Evolutionary conservation across 2,888 invertebrate genomes (phyloP).

Genomic region (Macrosiphum euphorbiae): DNA sequence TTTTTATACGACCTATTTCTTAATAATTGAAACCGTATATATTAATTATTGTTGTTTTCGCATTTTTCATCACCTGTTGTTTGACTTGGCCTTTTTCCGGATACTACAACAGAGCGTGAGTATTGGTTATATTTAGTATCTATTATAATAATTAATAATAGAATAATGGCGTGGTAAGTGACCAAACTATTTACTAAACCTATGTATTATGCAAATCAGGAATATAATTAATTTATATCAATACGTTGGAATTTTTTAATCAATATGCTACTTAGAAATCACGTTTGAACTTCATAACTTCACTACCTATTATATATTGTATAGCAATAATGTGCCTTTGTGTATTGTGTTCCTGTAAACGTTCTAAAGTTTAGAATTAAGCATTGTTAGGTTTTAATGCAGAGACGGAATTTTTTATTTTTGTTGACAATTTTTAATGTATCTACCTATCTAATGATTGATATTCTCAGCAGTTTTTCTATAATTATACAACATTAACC

Average conservation of each 20-base stretch:
- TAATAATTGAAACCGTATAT: neutral
- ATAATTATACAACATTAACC: constrained; percentile 41
- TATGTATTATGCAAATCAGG: neutral
- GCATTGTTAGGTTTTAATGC: neutral
- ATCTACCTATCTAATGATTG: constrained; percentile 40
- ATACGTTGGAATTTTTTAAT: neutral
- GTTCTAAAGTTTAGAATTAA: neutral
- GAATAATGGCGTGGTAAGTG: neutral
- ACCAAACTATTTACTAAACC: neutral
- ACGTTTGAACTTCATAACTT: neutral
- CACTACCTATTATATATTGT: neutral
- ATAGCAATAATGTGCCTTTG: neutral
- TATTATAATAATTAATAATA: constrained; percentile 5
- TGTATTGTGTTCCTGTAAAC: constrained; percentile 6
- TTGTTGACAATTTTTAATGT: constrained; percentile 42
- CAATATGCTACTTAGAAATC: neutral
- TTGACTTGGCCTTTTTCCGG: constrained; percentile 16
- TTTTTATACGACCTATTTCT: constrained; percentile 21
- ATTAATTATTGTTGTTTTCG: constrained; percentile 28
- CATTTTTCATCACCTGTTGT: constrained; percentile 34
- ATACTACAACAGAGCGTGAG: constrained; percentile 50
- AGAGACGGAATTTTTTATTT: neutral
- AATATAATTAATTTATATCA: constrained; percentile 19
- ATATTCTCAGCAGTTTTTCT: constrained; percentile 33
- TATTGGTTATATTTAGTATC: constrained; percentile 25